phyloP scores from a whole-genome alignment of 2,888 invertebrate genomes.

The Ormyrus nitidulus region DNA sequence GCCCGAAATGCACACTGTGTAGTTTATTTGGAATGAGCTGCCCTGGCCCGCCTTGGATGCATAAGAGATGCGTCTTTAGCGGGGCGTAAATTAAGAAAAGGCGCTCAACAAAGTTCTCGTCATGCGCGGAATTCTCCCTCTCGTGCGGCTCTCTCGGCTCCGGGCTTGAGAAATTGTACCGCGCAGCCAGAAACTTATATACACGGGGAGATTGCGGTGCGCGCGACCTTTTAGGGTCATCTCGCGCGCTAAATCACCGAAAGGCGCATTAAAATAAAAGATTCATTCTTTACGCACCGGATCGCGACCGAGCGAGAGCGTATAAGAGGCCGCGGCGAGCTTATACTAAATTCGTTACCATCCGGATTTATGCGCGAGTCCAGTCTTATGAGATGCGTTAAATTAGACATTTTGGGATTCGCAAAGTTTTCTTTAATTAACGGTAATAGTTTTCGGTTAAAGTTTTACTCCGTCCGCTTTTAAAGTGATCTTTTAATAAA shows the following conservation, averaged over 20 bases:
- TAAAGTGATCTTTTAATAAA: too few relatives aligned
- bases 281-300: conserved; percentile 19
- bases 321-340: conserved; percentile 18
- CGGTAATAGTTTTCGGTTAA: too few relatives aligned
- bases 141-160: background rate
- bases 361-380: conserved; percentile 45
- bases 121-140: conserved; percentile 33
- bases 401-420: conserved; percentile 34
- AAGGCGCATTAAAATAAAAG: conserved; percentile 49
- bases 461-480: too few relatives aligned
- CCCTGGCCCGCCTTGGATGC: background rate
- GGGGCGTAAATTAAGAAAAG: conserved; percentile 37
- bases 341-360: conserved; percentile 47
- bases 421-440: too few relatives aligned
- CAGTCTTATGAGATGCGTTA: conserved; percentile 49
- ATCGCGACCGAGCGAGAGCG: background rate
- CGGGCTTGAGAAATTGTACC: conserved; percentile 43
- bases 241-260: conserved; percentile 46
- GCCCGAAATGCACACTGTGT: conserved; percentile 4
- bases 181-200: conserved; percentile 5
- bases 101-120: conserved; percentile 20
- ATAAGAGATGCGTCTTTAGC: conserved; percentile 27
- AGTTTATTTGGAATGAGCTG: conserved; percentile 28
- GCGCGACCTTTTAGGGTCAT: conserved; percentile 29
- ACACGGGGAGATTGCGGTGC: conserved; percentile 5